Evolutionary conservation across 2,797 vertebrate genomes (phyloP), one percentile per base, ranked within the genome.

Genomic region (Eupleurogrammus muticus): DNA sequence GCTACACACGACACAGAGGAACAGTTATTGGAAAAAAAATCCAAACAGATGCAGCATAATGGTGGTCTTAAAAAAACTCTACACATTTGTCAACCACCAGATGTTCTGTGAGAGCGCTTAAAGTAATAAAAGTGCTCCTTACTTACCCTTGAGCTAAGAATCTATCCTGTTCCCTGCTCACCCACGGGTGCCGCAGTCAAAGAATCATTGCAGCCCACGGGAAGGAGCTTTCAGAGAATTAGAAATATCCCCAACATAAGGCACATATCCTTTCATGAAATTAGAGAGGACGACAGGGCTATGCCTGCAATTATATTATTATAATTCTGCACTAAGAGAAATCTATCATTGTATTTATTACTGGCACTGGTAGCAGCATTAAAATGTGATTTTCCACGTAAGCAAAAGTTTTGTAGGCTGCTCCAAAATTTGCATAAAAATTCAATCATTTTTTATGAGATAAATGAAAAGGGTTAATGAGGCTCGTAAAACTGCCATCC

Each of bases 191-290:
- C 36, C 6, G 28, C 42, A 47, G 40, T 56, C 51, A 72, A 50
- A 75, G 20, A 49, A 56, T 59, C 24, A 21, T 70, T 72, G 55
- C 44, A 64, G 38, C 34, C 62, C 68, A 54, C 20, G 63, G 54
- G 38, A 54, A 61, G 40, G 2, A 0, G 23, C 13, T 46, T 57
- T 65, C 17, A 21, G 46, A 38, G 16, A 44, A 47, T 49, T 54
- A 23, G 8, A 54, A 65, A 61, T 38, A 17, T 16, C 7, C 40
- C 6, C 8, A 14, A 46, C 14, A 35, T 44, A 52, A 66, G 52
- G 8, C n/a, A 28, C 38, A 24, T 14, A 40, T 54, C 20, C 8
- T 60, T 60, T 68, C 7, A 34, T 32, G 5, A 49, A 72, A 82
- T 73, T 63, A 57, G 28, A 57, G 5, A 17, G 2, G 19, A 66